Evolutionary conservation across 2,113 vertebrate genomes (phyloP).

Genomic region (Pitta sordida): DNA sequence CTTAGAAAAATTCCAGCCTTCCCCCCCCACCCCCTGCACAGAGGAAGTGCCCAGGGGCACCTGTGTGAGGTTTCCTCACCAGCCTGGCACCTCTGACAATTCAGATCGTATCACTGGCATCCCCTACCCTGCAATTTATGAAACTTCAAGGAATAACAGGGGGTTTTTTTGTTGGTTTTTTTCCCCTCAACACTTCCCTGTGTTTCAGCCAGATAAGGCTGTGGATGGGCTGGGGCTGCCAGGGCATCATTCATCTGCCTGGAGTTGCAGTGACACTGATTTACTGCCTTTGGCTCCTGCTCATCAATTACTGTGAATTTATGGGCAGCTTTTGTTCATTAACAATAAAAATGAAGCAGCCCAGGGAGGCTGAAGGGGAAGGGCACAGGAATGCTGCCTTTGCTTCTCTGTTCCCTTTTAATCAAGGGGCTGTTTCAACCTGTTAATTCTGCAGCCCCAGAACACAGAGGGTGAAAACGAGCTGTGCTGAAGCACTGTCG

Average conservation of each 20-base stretch:
- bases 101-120: not conserved
- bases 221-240: slow-evolving; percentile 43
- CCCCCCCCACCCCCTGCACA: too few species aligned
- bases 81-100: not conserved
- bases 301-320: not conserved
- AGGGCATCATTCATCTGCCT: not conserved
- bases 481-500: not conserved
- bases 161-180: not conserved
- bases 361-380: not conserved
- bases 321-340: slow-evolving; percentile 27
- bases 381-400: not conserved
- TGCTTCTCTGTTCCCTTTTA: not conserved
- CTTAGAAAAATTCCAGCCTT: not conserved
- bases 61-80: not conserved
- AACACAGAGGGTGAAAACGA: not conserved
- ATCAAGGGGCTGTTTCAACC: not conserved
- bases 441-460: not conserved
- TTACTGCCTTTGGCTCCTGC: not conserved
- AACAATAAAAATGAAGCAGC: not conserved
- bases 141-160: not conserved
- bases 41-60: not conserved
- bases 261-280: not conserved
- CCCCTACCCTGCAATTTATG: not conserved
- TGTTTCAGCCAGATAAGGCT: slow-evolving; percentile 20
- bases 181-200: not conserved